Conservation (phyloP, 2,797 vertebrate species). For the Alca torda region DNA sequence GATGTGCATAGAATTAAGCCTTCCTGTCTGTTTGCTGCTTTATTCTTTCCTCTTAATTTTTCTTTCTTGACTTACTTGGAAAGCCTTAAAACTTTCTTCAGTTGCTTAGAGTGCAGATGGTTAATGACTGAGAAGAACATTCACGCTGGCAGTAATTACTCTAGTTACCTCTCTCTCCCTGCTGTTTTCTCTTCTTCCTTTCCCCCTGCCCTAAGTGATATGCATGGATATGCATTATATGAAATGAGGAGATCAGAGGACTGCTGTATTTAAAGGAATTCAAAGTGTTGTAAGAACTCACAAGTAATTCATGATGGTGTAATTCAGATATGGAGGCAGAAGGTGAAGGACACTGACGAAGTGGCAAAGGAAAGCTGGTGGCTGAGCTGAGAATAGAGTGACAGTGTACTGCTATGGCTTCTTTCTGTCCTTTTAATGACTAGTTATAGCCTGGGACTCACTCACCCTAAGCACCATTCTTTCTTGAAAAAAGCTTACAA, state of each 20-base stretch:
- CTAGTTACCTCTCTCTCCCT: neutral
- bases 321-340: neutral
- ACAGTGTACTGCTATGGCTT: neutral
- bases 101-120: neutral
- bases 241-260: neutral
- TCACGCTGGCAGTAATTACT: neutral
- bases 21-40: neutral
- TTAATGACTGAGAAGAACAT: neutral
- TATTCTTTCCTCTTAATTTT: neutral
- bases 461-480: neutral
- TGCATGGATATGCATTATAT: rapidly evolving
- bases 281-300: neutral
- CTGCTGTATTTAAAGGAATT: neutral
- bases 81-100: neutral
- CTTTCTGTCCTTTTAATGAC: neutral
- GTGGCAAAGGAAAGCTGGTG: neutral
- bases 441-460: neutral
- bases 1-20: neutral
- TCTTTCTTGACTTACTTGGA: neutral
- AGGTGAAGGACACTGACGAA: neutral
- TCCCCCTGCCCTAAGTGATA: neutral
- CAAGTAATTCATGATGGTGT: neutral
- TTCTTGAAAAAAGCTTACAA: neutral
- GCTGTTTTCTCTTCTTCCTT: neutral
- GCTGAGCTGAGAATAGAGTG: neutral